These are phyloP conservation scores for Tetragnatha montana DNA, from an alignment of 2,888 invertebrate species.

Conservation along the genomic window DNA sequence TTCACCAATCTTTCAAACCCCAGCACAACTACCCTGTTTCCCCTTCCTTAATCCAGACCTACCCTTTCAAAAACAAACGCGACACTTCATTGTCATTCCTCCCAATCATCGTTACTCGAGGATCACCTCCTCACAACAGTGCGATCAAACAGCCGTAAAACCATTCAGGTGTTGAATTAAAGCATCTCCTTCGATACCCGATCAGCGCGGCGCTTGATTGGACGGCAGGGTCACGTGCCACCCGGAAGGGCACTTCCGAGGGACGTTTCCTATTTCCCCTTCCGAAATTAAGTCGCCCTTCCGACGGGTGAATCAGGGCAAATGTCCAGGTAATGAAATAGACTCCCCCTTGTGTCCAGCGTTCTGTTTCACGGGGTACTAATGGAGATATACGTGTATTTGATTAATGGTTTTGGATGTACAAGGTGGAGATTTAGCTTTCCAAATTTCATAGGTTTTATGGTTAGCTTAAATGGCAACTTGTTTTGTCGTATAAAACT, in stretches of 20 bases:
- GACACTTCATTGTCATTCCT: not conserved
- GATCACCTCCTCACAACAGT: not conserved
- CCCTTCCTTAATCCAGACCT: too few species aligned
- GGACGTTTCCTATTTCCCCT: slow-evolving; percentile 22
- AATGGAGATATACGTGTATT: too few species aligned
- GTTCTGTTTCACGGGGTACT: too few species aligned
- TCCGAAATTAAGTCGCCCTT: slow-evolving; percentile 38
- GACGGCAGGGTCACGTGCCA: slow-evolving; percentile 43
- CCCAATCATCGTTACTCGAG: not conserved
- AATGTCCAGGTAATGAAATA: slow-evolving; percentile 30
- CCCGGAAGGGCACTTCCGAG: slow-evolving; percentile 40
- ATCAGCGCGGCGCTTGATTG: slow-evolving; percentile 46
- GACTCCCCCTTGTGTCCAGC: not conserved
- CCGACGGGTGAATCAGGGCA: slow-evolving; percentile 10
- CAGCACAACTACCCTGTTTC: too few species aligned
- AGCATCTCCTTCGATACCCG: slow-evolving; percentile 39
- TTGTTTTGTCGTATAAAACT: too few species aligned
- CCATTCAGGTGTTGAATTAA: slow-evolving; percentile 62
- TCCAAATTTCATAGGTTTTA: too few species aligned
- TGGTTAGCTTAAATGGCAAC: too few species aligned
- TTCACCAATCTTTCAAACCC: not conserved
- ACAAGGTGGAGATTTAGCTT: too few species aligned
- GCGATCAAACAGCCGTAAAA: slow-evolving; percentile 49
- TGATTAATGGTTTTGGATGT: too few species aligned
- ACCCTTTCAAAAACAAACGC: not conserved